Percentiles rank a stretch among this genome's conserved stretches.
phyloP scores from a whole-genome alignment of 2,888 invertebrate genomes.

The Parnassius glacialis region DNA sequence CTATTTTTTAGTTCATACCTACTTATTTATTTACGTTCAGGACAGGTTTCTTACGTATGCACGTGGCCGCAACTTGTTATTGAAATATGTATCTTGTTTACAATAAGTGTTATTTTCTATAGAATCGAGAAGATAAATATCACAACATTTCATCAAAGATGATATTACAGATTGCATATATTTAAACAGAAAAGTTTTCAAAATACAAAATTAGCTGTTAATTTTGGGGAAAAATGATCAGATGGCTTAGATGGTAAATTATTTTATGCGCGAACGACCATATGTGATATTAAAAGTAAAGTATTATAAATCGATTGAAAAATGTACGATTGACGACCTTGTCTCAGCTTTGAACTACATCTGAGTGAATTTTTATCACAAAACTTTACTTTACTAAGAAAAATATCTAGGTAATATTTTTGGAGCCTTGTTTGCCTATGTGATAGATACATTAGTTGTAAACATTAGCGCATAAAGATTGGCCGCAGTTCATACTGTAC shows the following conservation, averaged over 20 bases:
- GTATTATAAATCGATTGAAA: background rate
- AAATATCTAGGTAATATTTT: no score
- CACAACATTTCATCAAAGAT: constrained; percentile 13
- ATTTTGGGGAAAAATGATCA: no score
- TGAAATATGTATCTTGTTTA: constrained; percentile 28
- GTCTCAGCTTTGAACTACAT: background rate
- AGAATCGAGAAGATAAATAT: constrained; percentile 17
- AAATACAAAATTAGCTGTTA: no score
- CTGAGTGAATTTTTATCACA: constrained; percentile 16
- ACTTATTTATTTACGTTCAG: constrained; percentile 25
- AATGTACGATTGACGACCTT: constrained; percentile 7
- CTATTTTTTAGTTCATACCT: constrained; percentile 22
- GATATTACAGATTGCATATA: background rate
- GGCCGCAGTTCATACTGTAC: constrained; percentile 1
- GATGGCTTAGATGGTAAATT: no score
- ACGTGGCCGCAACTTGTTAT: constrained; percentile 26
- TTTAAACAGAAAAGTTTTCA: background rate
- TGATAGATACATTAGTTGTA: background rate
- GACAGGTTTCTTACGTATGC: constrained; percentile 36
- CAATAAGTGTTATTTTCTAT: constrained; percentile 6
- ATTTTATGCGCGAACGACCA: no score
- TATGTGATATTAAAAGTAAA: no score
- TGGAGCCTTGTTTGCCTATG: no score
- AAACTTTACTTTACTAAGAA: no score
- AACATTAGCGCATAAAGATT: background rate